These are phyloP conservation scores for Bicyclus anynana DNA, from an alignment of 1,140 invertebrate genomes.

Conservation along the genomic window DNA sequence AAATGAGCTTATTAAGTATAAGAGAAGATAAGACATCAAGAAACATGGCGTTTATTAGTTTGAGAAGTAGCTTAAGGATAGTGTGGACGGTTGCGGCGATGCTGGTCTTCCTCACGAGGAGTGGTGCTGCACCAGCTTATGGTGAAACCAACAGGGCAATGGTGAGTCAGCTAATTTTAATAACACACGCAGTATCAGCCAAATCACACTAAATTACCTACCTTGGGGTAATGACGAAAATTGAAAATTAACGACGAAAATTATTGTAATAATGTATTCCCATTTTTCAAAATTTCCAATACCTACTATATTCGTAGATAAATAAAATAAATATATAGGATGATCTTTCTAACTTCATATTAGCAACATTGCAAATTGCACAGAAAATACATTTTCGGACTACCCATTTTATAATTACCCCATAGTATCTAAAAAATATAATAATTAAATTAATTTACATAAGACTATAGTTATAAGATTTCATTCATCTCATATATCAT, in stretches of 20 bases:
- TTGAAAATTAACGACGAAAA: no score
- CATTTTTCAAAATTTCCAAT: no score
- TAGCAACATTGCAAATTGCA: no score
- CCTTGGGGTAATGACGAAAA: no score
- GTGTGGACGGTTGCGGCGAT: slow-evolving; percentile 45
- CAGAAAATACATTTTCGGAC: no score
- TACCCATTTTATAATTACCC: no score
- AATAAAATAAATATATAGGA: no score
- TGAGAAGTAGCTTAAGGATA: slow-evolving; percentile 57
- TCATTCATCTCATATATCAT: neutral
- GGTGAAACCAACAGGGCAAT: slow-evolving; percentile 59
- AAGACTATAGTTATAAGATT: neutral
- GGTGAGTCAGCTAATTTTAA: slow-evolving; percentile 43
- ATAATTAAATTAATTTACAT: neutral
- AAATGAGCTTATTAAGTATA: slow-evolving; percentile 55
- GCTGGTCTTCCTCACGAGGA: slow-evolving; percentile 51
- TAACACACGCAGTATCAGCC: slow-evolving; percentile 8
- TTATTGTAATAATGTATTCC: no score
- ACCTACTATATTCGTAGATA: no score
- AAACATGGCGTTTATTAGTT: slow-evolving; percentile 50
- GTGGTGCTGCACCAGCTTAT: slow-evolving; percentile 61
- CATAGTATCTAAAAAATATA: no score
- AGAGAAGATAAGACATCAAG: slow-evolving; percentile 36
- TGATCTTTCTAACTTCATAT: no score
- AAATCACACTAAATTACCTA: slow-evolving; percentile 1